Base-by-base conservation (phyloP, 2,797 vertebrate genomes). In the Oryzias sinensis region DNA sequence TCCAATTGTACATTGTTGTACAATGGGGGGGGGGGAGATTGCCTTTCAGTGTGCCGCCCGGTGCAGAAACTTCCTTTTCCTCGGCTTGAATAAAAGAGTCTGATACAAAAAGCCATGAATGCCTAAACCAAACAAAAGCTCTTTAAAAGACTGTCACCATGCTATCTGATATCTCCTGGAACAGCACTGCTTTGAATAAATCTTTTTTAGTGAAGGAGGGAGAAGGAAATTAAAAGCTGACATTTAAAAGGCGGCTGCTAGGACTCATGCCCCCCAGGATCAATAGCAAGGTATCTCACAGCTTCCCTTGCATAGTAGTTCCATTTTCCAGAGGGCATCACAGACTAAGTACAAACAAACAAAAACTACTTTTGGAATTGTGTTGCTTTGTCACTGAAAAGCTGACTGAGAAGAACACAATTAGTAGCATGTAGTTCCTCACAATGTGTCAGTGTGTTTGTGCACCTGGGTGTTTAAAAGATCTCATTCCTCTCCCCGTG, bases 141-240 rank as follows among this genome's bases (percentile, higher is more conserved):
- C 83, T 86, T 89, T 89, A 88, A 90, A 90, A 88, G 84, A 82
- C 85, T 88, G 88, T 89, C 86, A 84, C 76, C 64, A 68, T 80
- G 79, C 79, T 84, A 93, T 91, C 90, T 88, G 86, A 90, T 90
- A 90, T 90, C 80, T 84, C 65, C 76, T 81, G 77, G 75, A 89
- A 81, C 83, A 74, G 82, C 76, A 74, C 82, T 86, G 87, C 85
- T 90, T 87, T 84, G 79, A 90, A 88, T 85, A 84, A 85, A 84
- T 82, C 69, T 86, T 82, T 87, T 74, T 74, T 71, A 79, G 56
- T 73, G 70, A 78, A 81, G 76, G 77, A 83, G 74, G 72, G 65
- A 80, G 68, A 86, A 87, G 83, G 82, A 89, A 89, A 88, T 88
- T 88, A 89, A 89, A 87, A 87, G 80, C 83, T 87, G 85, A 86